Evolutionary conservation across 1,140 invertebrate genomes (phyloP).

Genomic region (Philaenus spumarius): DNA sequence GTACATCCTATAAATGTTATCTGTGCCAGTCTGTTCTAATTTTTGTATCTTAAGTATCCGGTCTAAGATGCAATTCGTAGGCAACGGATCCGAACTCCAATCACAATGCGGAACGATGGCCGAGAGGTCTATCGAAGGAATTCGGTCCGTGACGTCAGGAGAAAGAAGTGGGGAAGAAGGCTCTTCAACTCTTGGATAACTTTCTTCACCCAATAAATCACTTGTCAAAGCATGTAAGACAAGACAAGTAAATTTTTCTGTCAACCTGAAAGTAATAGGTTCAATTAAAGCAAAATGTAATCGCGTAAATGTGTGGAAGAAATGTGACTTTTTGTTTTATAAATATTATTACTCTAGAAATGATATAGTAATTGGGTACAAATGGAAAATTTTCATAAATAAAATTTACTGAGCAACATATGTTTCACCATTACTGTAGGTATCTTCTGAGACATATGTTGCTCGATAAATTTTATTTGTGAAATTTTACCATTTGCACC

Average conservation of each 20-base stretch:
- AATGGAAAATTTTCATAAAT: no score
- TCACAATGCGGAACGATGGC: slow-evolving; percentile 35
- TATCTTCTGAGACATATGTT: no score
- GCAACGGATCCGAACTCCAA: slow-evolving; percentile 27
- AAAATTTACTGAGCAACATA: no score
- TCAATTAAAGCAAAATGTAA: slow-evolving; percentile 1
- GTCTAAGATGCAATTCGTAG: slow-evolving; percentile 34
- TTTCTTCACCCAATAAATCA: slow-evolving; percentile 27
- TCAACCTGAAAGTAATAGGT: slow-evolving; percentile 23
- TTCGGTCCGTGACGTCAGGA: background rate
- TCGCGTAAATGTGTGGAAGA: no score
- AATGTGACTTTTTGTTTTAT: no score
- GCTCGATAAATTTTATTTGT: no score
- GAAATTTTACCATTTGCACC: no score
- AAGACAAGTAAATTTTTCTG: slow-evolving; percentile 36
- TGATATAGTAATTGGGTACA: no score
- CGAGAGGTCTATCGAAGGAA: slow-evolving; percentile 24
- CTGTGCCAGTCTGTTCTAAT: slow-evolving; percentile 29
- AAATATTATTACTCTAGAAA: no score
- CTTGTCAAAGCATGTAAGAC: slow-evolving; percentile 38
- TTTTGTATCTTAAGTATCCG: slow-evolving; percentile 36
- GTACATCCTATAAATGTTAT: slow-evolving; percentile 35
- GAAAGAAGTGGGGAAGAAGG: background rate
- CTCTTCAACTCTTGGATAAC: background rate
- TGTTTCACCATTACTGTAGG: no score